Percentiles rank a stretch among this genome's conserved stretches.
phyloP scores from a whole-genome alignment of 2,113 vertebrate genomes.

The Leucopternis melanops region DNA sequence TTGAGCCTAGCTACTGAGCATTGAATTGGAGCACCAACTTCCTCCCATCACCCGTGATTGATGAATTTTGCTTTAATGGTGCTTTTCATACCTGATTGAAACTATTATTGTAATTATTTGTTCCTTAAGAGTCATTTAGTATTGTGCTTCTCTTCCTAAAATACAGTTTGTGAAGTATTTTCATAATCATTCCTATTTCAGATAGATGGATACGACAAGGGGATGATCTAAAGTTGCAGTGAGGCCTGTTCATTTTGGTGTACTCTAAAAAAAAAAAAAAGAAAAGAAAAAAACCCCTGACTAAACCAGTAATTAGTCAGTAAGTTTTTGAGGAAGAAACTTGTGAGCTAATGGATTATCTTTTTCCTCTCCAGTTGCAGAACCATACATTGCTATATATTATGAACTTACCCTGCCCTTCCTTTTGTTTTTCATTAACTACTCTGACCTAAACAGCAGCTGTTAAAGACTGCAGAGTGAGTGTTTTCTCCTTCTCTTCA shows the following conservation, averaged over 20 bases:
- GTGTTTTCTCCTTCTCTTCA: neutral
- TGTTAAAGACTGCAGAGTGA: neutral
- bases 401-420: neutral
- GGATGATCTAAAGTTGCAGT: rapidly evolving
- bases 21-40: neutral
- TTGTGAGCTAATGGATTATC: neutral
- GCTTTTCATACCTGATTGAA: neutral
- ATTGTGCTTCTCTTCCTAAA: neutral
- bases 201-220: neutral
- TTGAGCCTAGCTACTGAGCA: neutral
- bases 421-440: neutral
- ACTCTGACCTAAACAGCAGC: neutral
- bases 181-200: neutral
- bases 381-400: neutral
- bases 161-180: neutral
- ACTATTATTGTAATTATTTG: neutral
- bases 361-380: neutral
- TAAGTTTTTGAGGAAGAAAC: neutral
- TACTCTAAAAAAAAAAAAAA: neutral
- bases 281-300: rapidly evolving
- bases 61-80: neutral
- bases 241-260: neutral
- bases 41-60: neutral
- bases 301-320: neutral
- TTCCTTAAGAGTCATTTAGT: neutral